phyloP scores from a whole-genome alignment of 2,113 vertebrate species.

The Eurystomus gularis region DNA sequence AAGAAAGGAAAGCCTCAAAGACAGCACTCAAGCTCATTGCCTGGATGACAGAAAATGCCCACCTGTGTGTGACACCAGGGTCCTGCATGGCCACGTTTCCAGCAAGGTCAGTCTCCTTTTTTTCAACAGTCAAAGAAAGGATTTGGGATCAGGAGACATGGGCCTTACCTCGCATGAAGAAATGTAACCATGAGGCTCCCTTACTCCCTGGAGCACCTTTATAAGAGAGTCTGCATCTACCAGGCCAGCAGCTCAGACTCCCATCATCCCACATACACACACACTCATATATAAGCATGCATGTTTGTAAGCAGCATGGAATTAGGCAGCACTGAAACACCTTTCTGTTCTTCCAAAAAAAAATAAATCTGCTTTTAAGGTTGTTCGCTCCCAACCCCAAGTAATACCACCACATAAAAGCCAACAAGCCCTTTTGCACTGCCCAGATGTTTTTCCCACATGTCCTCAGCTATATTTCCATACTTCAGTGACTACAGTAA shows the following conservation, averaged over 20 bases:
- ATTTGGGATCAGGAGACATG: not conserved
- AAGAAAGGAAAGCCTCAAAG: not conserved
- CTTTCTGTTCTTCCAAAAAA: not conserved
- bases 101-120: rapidly evolving
- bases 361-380: not conserved
- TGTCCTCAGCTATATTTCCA: slow-evolving; percentile 24
- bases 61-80: not conserved
- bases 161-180: not conserved
- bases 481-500: slow-evolving; percentile 18
- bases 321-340: not conserved
- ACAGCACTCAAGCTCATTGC: not conserved
- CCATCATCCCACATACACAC: not conserved
- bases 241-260: not conserved
- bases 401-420: not conserved
- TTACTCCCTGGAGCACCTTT: not conserved
- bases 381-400: not conserved
- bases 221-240: not conserved
- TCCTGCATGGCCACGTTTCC: rapidly evolving
- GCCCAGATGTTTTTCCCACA: slow-evolving; percentile 9
- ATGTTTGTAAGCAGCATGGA: not conserved
- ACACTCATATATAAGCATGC: not conserved
- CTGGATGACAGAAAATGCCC: not conserved
- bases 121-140: not conserved
- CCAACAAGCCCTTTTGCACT: not conserved
- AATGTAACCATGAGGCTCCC: not conserved